Conservation (phyloP, 1,140 invertebrate species). For the Drosophila bipectinata region DNA sequence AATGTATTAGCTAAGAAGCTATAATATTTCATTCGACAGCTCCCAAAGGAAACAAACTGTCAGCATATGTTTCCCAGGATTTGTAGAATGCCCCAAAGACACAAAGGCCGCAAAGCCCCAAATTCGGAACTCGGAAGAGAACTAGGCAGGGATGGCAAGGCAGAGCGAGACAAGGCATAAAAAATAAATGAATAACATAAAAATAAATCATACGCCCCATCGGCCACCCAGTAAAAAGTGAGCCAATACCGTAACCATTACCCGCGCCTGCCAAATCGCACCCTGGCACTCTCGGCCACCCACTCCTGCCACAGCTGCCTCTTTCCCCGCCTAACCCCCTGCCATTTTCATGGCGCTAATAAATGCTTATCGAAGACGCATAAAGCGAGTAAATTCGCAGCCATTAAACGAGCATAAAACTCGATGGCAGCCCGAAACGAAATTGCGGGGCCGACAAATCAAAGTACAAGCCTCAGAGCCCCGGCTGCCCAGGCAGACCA, state of each 20-base stretch:
- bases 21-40: conserved; percentile 20
- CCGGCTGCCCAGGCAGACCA: background rate
- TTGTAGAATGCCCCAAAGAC: conserved; percentile 29
- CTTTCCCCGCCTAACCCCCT: background rate
- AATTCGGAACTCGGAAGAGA: background rate
- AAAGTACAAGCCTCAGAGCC: conserved; percentile 70
- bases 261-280: conserved; percentile 19
- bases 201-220: conserved; percentile 82
- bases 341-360: conserved; percentile 66
- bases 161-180: conserved; percentile 25
- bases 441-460: conserved; percentile 69
- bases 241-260: conserved; percentile 72
- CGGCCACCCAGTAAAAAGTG: conserved; percentile 60
- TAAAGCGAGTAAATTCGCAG: conserved; percentile 81
- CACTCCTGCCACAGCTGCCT: background rate
- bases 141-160: background rate
- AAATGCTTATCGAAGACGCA: conserved; percentile 81
- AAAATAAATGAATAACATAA: conserved; percentile 76
- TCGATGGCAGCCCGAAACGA: conserved; percentile 49
- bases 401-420: conserved; percentile 80
- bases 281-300: background rate
- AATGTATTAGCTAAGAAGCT: conserved; percentile 8
- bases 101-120: conserved; percentile 13
- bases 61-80: conserved; percentile 64
- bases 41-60: conserved; percentile 20